These are phyloP conservation scores for Cephus pulcher DNA, from an alignment of 2,888 invertebrate genomes.

Conservation along the genomic window DNA sequence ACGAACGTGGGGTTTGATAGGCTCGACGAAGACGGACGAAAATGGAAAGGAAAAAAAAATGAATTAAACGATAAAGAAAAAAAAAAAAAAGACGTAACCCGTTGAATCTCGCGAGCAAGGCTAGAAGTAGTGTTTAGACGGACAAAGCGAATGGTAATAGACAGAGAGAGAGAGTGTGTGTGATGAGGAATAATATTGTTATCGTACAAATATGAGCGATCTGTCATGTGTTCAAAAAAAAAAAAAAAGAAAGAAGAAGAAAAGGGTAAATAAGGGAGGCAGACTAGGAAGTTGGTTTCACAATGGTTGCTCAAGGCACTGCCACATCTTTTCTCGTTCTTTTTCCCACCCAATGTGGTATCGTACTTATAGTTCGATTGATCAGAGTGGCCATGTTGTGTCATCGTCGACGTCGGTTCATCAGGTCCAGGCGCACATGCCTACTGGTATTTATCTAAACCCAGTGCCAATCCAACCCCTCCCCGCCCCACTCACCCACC, in stretches of 20 bases:
- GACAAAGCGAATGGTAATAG: conserved; percentile 33
- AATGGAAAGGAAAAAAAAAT: conserved; percentile 21
- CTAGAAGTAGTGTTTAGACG: conserved; percentile 60
- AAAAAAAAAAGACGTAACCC: too few relatives aligned
- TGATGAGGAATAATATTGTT: conserved; percentile 44
- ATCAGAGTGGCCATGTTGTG: neutral
- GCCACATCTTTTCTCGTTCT: conserved; percentile 48
- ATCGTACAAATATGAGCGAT: conserved; percentile 64
- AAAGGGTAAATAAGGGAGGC: conserved; percentile 23
- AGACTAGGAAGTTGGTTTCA: conserved; percentile 48
- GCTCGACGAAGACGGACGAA: conserved; percentile 46
- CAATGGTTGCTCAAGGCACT: conserved; percentile 65
- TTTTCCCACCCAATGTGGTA: conserved; percentile 36
- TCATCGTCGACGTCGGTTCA: too few relatives aligned
- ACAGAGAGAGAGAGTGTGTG: conserved; percentile 33
- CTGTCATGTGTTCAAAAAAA: conserved; percentile 63
- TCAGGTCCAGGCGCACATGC: too few relatives aligned
- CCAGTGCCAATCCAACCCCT: too few relatives aligned
- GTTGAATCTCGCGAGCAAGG: conserved; percentile 55
- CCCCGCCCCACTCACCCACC: neutral
- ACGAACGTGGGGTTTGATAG: conserved; percentile 39
- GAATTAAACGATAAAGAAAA: neutral
- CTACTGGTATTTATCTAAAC: neutral
- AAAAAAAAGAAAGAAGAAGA: conserved; percentile 23
- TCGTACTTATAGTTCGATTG: conserved; percentile 46